phyloP scores from a whole-genome alignment of 2,888 invertebrate genomes.

The Gymnosoma rotundatum region DNA sequence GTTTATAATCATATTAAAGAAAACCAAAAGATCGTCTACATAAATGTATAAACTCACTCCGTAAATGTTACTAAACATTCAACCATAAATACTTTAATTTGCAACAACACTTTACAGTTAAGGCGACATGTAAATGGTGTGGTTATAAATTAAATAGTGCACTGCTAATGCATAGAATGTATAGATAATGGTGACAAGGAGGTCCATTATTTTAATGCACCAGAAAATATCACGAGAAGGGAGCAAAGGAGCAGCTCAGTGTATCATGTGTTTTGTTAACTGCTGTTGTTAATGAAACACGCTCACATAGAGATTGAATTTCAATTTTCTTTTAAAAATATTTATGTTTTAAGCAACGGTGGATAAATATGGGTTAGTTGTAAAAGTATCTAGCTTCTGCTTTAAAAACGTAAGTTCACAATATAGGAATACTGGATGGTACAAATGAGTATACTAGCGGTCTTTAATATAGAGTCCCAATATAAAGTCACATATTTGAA shows the following conservation, averaged over 20 bases:
- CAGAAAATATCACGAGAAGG: background rate
- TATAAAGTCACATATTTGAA: no score
- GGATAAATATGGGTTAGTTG: background rate
- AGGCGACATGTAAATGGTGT: slow-evolving; percentile 24
- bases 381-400: no score
- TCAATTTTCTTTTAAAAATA: slow-evolving; percentile 18
- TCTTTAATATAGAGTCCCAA: no score
- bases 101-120: slow-evolving; percentile 33
- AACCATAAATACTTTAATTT: slow-evolving; percentile 45
- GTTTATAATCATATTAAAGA: slow-evolving; percentile 32
- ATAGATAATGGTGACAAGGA: background rate
- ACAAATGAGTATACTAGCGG: no score
- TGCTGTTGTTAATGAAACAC: slow-evolving; percentile 57
- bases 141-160: slow-evolving; percentile 23
- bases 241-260: background rate
- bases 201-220: background rate
- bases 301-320: slow-evolving; percentile 56
- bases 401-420: no score
- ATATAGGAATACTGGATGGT: no score
- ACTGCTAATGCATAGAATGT: background rate
- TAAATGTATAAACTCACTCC: slow-evolving; percentile 40
- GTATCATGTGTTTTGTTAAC: slow-evolving; percentile 64
- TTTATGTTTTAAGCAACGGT: slow-evolving; percentile 1
- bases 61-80: slow-evolving; percentile 23
- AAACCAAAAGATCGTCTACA: slow-evolving; percentile 12